phyloP scores from a whole-genome alignment of 2,113 vertebrate species.

The Osmerus mordax region DNA sequence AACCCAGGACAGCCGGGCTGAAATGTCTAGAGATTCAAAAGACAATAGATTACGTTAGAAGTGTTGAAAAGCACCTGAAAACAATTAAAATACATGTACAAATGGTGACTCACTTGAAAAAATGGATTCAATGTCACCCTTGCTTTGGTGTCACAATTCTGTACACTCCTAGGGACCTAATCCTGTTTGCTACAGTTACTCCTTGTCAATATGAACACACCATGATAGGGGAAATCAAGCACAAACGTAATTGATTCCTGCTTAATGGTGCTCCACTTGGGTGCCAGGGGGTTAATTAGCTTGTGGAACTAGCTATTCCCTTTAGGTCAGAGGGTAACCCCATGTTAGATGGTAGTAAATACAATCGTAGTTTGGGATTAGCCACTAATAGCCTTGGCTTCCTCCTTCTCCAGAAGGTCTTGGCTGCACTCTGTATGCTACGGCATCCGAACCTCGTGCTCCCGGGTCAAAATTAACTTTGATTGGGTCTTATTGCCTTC shows the following conservation, averaged over 20 bases:
- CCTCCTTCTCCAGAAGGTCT: background rate
- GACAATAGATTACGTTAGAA: too few species aligned
- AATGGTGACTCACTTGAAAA: too few species aligned
- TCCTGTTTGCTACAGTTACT: background rate
- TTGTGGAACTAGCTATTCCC: constrained; percentile 46
- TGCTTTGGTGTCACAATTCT: too few species aligned
- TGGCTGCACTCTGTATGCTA: background rate
- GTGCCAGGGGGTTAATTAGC: constrained; percentile 62
- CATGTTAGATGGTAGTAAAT: constrained; percentile 38
- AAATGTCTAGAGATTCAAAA: too few species aligned
- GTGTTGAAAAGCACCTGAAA: too few species aligned
- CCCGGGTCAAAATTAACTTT: constrained; percentile 19
- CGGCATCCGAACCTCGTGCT: constrained; percentile 8
- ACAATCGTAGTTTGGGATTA: constrained; percentile 34
- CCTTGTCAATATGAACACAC: constrained; percentile 48
- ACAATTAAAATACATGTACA: too few species aligned
- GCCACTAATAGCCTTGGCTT: constrained; percentile 19
- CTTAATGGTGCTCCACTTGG: constrained; percentile 53
- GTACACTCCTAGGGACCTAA: too few species aligned
- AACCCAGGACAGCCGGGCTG: too few species aligned
- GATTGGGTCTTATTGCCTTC: constrained; percentile 15
- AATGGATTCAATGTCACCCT: too few species aligned
- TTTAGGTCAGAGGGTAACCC: constrained; percentile 40
- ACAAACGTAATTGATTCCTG: constrained; percentile 63
- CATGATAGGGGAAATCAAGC: constrained; percentile 45